Evolutionary conservation across 2,113 vertebrate genomes (phyloP).

Genomic region (Carassius auratus): DNA sequence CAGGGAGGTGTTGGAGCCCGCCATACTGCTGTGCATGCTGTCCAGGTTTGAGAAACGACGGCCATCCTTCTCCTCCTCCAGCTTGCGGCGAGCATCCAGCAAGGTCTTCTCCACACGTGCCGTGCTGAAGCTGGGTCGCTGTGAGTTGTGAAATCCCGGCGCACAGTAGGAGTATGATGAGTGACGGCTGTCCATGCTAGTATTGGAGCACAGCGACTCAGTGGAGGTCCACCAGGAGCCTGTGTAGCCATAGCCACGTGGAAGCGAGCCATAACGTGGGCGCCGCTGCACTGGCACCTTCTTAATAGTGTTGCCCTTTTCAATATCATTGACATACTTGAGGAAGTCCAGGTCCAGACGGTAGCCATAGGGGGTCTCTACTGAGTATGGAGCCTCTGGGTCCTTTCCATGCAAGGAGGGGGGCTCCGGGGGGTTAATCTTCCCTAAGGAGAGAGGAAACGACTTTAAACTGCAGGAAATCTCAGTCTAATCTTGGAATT

Average conservation of each 20-base stretch:
- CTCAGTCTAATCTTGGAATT: conserved; percentile 69
- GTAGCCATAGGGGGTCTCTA: conserved; percentile 93
- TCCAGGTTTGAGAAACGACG: conserved; percentile 76
- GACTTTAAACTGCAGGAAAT: conserved; percentile 72
- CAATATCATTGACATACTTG: conserved; percentile 93
- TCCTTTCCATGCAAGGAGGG: conserved; percentile 79
- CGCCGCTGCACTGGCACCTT: conserved; percentile 83
- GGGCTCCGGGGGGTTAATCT: conserved; percentile 78
- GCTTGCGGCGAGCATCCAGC: conserved; percentile 83
- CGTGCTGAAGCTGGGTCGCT: conserved; percentile 78
- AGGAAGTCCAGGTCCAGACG: conserved; percentile 93
- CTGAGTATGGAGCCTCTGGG: conserved; percentile 84
- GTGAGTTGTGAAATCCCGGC: conserved; percentile 81
- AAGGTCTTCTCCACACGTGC: conserved; percentile 89
- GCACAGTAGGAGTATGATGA: conserved; percentile 90
- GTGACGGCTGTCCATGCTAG: conserved; percentile 86
- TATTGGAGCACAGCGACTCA: conserved; percentile 87
- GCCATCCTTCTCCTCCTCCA: conserved; percentile 83
- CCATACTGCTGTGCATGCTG: conserved; percentile 82
- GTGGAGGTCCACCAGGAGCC: conserved; percentile 95
- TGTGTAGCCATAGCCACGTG: conserved; percentile 82
- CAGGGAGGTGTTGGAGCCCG: conserved; percentile 83
- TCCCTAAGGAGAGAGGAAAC: conserved; percentile 77
- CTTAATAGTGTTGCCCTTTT: conserved; percentile 91
- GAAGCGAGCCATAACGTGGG: conserved; percentile 86